Base-by-base conservation (phyloP, 2,888 invertebrate species). In the Trachelus iudaicus region DNA sequence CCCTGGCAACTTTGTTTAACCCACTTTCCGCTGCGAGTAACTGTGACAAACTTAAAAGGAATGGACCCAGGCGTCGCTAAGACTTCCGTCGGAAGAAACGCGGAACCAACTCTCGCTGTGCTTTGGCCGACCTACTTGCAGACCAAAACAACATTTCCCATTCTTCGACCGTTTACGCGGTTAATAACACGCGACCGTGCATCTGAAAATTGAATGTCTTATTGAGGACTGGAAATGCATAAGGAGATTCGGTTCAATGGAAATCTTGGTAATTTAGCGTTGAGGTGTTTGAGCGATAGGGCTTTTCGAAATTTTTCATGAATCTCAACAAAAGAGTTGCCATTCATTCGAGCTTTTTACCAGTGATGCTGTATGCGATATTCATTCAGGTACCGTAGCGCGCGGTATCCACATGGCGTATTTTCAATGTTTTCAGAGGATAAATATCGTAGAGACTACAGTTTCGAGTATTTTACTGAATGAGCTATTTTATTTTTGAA, bases 1-100 rank as follows among this genome's bases (percentile, higher is more conserved):
- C 56, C 73, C 78, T 75, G 82, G 37, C 31, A 84, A 89, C 85
- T 87, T 88, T 85, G 86, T 87, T 89, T 90, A 90, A 89, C 89
- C 90, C 85, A 90, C 88, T 90, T 90, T 87, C 82, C 76, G 79
- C 80, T 79, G 80, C 77, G 77, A 80, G 80, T 79, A 87, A 87
- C 85, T 86, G 85, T 85, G 85, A 83, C 85, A 80, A 87, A 87
- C 83, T 87, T 86, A 82, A 85, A 87, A 85, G 82, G 84, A 81
- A 74, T 30, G 30, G 71, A 71, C 71, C 30, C 12, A 13, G 74
- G 74, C 35, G 74, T 35, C 35, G n/a, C 35, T 79, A 71, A 71
- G 33, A 69, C 71, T 71, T 71, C 33, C 71, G 33, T 71, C 71
- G 31, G 71, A 33, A 71, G 12, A 33, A 71, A 71, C 71, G 23